A percentile compares a stretch with the other conserved stretches of the same genome.
These are phyloP conservation scores for Nymphalis io DNA, from an alignment of 1,140 invertebrate species.

Conservation along the genomic window DNA sequence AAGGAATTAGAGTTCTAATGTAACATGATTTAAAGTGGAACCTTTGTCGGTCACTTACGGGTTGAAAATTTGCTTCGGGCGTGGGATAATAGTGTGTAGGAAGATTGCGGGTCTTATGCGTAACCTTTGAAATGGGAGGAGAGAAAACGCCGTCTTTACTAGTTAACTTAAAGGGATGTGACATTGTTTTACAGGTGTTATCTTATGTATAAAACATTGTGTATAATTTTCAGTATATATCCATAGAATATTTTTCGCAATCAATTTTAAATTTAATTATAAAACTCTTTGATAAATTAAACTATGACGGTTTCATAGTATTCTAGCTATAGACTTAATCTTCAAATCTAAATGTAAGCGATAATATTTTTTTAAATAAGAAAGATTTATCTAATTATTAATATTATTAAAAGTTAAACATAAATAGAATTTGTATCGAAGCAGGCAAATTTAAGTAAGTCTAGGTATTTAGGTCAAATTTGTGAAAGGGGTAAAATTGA, in stretches of 20 bases:
- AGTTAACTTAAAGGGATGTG: too few species aligned
- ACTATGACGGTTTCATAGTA: too few species aligned
- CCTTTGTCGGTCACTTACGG: conserved; percentile 29
- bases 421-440: background rate
- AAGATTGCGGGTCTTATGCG: conserved; percentile 45
- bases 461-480: conserved; percentile 29
- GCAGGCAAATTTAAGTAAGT: background rate
- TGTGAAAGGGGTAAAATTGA: background rate
- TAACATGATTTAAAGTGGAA: background rate
- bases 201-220: too few species aligned
- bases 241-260: too few species aligned
- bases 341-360: too few species aligned
- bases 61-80: conserved; percentile 51
- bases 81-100: conserved; percentile 55
- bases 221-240: too few species aligned
- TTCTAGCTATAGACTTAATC: too few species aligned
- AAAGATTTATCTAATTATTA: background rate
- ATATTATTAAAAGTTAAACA: background rate
- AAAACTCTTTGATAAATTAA: too few species aligned
- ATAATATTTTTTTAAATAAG: too few species aligned
- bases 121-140: conserved; percentile 49
- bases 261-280: too few species aligned
- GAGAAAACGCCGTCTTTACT: too few species aligned
- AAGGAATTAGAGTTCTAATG: background rate
- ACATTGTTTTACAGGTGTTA: too few species aligned